Base-by-base conservation (phyloP, 2,888 invertebrate species). In the Mesopsocus fuscifrons region DNA sequence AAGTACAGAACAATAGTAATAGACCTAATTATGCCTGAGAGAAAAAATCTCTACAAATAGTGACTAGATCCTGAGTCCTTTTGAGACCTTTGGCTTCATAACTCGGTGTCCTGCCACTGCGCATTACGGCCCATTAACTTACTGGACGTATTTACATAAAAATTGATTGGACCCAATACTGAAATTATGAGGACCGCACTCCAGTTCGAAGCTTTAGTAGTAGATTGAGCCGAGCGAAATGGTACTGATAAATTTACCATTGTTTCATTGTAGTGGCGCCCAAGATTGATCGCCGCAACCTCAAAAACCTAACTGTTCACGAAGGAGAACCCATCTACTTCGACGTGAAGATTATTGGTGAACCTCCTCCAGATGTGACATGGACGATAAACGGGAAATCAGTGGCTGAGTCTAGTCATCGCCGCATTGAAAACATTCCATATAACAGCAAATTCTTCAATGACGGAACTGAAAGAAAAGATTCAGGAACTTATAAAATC, bases 191-290 rank as follows among this genome's bases (percentile, higher is more conserved):
- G n/a, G n/a, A n/a, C n/a, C n/a, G n/a, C n/a, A n/a, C n/a, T n/a
- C 20, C 30, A 22, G 1, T 31, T 21, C 34, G 5, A 6, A 30
- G 20, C 31, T 45, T n/a, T n/a, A n/a, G n/a, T n/a, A n/a, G n/a
- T n/a, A n/a, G n/a, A n/a, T n/a, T n/a, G n/a, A n/a, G n/a, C n/a
- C n/a, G n/a, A n/a, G n/a, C n/a, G n/a, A n/a, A n/a, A n/a, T n/a
- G n/a, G n/a, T n/a, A n/a, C n/a, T n/a, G n/a, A n/a, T n/a, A n/a
- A n/a, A n/a, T n/a, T n/a, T n/a, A n/a, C n/a, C n/a, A n/a, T n/a
- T n/a, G n/a, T n/a, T n/a, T n/a, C n/a, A n/a, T 57, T 63, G 20
- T 63, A 91, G 91, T 94, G 67, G 82, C 94, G 49, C 98, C 98
- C 1, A 88, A 84, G 67, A 97, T 97, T 63, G 92, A 95, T 60